Conservation (phyloP, 2,113 vertebrate genomes). For the Pardalotus punctatus region DNA sequence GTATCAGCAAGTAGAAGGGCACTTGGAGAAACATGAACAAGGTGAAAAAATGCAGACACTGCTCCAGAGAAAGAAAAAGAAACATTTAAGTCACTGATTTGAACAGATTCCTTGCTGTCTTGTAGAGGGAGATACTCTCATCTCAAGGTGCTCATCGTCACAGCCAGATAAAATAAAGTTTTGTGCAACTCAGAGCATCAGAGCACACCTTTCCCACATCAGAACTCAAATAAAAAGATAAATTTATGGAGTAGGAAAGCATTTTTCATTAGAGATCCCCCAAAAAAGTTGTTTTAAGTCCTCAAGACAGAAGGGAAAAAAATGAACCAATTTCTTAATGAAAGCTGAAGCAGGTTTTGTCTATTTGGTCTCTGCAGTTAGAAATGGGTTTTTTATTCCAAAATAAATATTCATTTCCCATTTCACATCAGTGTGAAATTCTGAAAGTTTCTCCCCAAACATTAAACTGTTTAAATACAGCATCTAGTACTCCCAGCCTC, state of each 20-base stretch:
- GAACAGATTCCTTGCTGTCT: background rate
- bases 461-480: background rate
- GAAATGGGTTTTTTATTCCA: background rate
- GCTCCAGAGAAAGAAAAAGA: background rate
- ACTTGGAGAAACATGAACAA: background rate
- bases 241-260: fast-evolving
- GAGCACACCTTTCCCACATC: background rate
- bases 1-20: background rate
- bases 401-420: background rate
- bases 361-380: background rate
- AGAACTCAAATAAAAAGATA: background rate
- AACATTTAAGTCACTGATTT: background rate
- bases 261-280: background rate
- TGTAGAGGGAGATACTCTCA: background rate
- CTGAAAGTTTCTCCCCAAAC: background rate
- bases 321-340: background rate
- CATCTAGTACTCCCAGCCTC: background rate
- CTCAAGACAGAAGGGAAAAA: background rate
- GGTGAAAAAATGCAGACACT: background rate
- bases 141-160: background rate
- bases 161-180: background rate
- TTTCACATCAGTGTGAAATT: background rate
- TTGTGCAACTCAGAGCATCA: background rate
- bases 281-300: background rate
- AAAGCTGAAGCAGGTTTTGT: background rate